Evolutionary conservation across 2,888 invertebrate genomes (phyloP), one percentile per base, ranked within the genome.

Genomic region (Cordilura impudica): DNA sequence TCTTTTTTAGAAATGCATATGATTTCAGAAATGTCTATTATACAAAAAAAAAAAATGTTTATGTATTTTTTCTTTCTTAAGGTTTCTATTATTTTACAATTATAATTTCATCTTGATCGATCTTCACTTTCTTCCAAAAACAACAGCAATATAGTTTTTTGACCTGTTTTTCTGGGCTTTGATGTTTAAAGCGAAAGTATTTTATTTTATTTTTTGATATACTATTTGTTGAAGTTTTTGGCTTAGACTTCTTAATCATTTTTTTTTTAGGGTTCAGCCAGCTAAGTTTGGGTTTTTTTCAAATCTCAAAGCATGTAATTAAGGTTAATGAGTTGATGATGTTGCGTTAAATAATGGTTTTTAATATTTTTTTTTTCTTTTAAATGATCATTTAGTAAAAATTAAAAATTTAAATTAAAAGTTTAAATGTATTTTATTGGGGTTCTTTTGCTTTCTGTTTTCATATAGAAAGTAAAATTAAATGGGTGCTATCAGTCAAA

Each of bases 71-170:
- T 39, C 10, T 29, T 29, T 29, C 29, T 2, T 31, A 31, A n/a
- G n/a, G n/a, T 43, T 16, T 60, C n/a, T 47, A 29, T 47, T 61
- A 26, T 29, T 67, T 67, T 67, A 61, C 60, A 74, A 35, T 67
- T 53, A 43, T 31, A 56, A 63, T 43, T 63, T 45, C 60, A 66
- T 58, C 45, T 71, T 43, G 39, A 63, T 72, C 49, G 23, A 72
- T 54, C 63, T 72, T 70, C 54, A 74, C 73, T 78, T 78, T 78
- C 78, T 78, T 60, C 54, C 21, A 29, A 39, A 12, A 39, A 39
- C 12, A 4, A 39, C 12, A 45, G 23, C 18, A 19, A 31, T 54
- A 26, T 49, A 74, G 74, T 74, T 78, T 66, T 65, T 66, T 74
- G 70, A 78, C 74, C 70, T 70, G 47, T 60, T 58, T 56, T 65